These are phyloP conservation scores for Uloborus diversus DNA, from an alignment of 1,140 invertebrate genomes.

Conservation along the genomic window DNA sequence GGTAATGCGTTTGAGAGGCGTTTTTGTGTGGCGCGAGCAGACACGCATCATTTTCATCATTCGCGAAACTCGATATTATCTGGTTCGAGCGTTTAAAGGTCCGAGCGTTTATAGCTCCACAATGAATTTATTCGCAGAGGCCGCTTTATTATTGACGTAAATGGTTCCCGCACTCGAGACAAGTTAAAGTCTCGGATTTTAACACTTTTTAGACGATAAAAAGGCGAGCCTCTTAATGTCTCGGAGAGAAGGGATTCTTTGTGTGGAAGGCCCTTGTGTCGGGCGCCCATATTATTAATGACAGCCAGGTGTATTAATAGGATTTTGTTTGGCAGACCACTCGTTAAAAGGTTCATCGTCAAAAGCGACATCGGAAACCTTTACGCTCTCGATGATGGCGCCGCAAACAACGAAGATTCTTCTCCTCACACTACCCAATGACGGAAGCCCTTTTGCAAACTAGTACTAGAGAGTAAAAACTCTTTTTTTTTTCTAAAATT, in stretches of 20 bases:
- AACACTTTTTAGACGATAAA: slow-evolving; percentile 44
- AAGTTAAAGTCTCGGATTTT: slow-evolving; percentile 48
- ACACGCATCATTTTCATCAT: too few species aligned
- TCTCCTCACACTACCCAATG: too few species aligned
- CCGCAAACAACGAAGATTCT: too few species aligned
- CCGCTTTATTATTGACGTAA: slow-evolving; percentile 47
- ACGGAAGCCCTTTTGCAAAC: too few species aligned
- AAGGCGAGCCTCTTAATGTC: slow-evolving; percentile 20
- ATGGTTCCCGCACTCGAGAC: slow-evolving; percentile 25
- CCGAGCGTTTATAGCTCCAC: slow-evolving; percentile 18
- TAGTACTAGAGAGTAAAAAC: too few species aligned
- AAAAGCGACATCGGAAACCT: slow-evolving; percentile 30
- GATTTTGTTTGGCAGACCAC: slow-evolving; percentile 47
- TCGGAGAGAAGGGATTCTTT: slow-evolving; percentile 17
- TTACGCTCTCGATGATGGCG: slow-evolving; percentile 27
- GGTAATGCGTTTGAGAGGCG: too few species aligned
- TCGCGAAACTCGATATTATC: slow-evolving; percentile 25
- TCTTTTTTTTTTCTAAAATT: too few species aligned
- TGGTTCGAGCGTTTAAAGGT: background rate
- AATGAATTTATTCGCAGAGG: slow-evolving; percentile 39
- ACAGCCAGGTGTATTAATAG: slow-evolving; percentile 52
- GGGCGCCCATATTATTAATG: slow-evolving; percentile 46
- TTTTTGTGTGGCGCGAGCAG: too few species aligned
- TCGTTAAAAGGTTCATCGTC: slow-evolving; percentile 42
- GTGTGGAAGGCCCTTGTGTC: background rate